Evolutionary conservation across 1,140 invertebrate species (phyloP), one percentile per base, ranked within the genome.

Genomic region (Pseudomyrmex pallidus): DNA sequence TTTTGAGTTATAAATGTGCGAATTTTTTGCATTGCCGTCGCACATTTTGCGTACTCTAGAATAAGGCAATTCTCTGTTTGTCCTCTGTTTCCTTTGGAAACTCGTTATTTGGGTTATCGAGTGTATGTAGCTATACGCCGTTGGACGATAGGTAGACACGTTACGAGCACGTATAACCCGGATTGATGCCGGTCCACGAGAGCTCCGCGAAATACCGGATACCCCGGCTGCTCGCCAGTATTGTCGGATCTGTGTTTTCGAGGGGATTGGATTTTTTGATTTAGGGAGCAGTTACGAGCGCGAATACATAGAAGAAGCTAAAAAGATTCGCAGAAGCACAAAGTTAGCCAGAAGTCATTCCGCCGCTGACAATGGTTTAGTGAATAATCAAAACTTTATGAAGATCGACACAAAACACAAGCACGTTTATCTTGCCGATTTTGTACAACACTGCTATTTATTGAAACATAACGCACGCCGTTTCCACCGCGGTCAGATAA

Each of bases 191-290:
- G 63, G 56, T 77, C 80, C 80, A 84, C 17, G 74, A 52, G 50
- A 78, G 72, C 74, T 86, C 63, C 80, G 70, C 77, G 84, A 89
- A 88, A 88, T 86, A 89, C 84, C 64, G 83, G 76, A 85, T 87
- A 70, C 85, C 5, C 83, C 87, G 83, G 13, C 83, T 76, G 85
- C 80, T 68, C 76, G 77, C 83, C 85, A 72, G 90, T 85, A 90
- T 90, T 90, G 89, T 90, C 83, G 86, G 83, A 74, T 86, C 89
- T 85, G 82, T 86, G 86, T 78, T 89, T 90, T 88, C 87, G 78
- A 90, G 84, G 84, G 90, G 83, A 90, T 91, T 87, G 89, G 78
- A 91, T 90, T 91, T 91, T 90, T 91, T 87, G 83, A 90, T 91
- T 91, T 88, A 86, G 87, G 84, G 85, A 72, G 35, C 85, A 50